Evolutionary conservation across 2,113 vertebrate species (phyloP), one percentile per base, ranked within the genome.

Genomic region (Cottus gobio): DNA sequence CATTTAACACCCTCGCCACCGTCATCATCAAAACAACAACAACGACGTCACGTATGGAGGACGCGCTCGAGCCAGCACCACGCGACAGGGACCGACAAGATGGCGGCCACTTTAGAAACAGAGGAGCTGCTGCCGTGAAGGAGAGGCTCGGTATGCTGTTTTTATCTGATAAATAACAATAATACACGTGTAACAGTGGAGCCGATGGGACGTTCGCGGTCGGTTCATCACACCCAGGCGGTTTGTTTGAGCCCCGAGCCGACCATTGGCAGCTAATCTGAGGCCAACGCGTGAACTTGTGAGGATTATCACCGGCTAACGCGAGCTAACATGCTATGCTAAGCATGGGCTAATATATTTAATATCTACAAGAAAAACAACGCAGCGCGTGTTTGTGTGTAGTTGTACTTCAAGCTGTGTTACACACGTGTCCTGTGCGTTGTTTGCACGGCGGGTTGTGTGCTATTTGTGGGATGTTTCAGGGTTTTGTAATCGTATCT

Each of bases 71-170:
- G 87, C 87, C 75, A 57, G 67, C 87, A 93, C 91, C 93, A 94
- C 93, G 93, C 90, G 92, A 94, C 92, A 75, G 72, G 78, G 72
- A 82, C 84, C 81, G 88, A 93, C 91, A 94, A 94, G 93, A 94
- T 94, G 94, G 94, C 94, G 91, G 71, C 78, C 82, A 80, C 31
- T 81, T 64, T 57, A 79, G 89, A 83, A 83, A 67, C 86, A 87
- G 86, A 81, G 61, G 90, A 87, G 79, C 76, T 74, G 20, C 85
- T 75, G 85, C 83, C 67, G 82, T 92, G 87, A 90, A 85, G 91
- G 90, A 88, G 87, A 92, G 87, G 84, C 74, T 88, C 75, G 91
- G 90, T 94, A 91, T 50, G 87, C 28, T 63, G 13, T 72, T 86
- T 77, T 13, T 83, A 5, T 18, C 5, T 20, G 1, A 48, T 22